Conservation (phyloP, 1,140 invertebrate genomes). For the Periplaneta americana region DNA sequence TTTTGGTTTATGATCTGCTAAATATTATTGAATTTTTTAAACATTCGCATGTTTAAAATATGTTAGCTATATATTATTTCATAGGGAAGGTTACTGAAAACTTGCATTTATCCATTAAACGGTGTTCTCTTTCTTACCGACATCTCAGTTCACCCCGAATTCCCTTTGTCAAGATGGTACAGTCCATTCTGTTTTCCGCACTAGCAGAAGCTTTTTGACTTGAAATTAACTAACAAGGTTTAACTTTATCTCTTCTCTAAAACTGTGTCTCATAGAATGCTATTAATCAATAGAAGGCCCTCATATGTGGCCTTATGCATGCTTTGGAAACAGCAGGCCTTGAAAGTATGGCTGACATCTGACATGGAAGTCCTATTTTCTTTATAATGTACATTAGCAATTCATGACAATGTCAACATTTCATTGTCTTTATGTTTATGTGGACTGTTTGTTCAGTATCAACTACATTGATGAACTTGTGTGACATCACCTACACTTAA, state of each 20-base stretch:
- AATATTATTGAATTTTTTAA: not conserved
- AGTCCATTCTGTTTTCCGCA: conserved; percentile 4
- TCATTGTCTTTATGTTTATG: not conserved
- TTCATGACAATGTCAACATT: not conserved
- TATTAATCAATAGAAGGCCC: not conserved
- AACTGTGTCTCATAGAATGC: not conserved
- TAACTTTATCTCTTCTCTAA: not conserved
- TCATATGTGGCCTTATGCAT: not conserved
- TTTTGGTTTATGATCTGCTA: not conserved
- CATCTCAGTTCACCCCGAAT: not conserved
- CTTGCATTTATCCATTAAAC: not conserved
- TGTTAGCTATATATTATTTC: not conserved
- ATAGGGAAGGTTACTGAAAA: not conserved
- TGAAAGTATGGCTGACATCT: conserved; percentile 6
- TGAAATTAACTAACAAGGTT: not conserved
- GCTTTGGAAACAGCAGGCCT: not conserved
- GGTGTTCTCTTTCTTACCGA: not conserved
- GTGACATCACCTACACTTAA: not conserved
- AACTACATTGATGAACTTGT: not conserved
- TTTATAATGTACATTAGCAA: not conserved
- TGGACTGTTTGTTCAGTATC: not conserved
- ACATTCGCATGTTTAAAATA: not conserved
- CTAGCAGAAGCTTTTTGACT: conserved; percentile 8
- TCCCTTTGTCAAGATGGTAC: conserved; percentile 12
- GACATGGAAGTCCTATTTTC: not conserved